phyloP scores from a whole-genome alignment of 2,888 invertebrate genomes.

The Orthosia incerta region DNA sequence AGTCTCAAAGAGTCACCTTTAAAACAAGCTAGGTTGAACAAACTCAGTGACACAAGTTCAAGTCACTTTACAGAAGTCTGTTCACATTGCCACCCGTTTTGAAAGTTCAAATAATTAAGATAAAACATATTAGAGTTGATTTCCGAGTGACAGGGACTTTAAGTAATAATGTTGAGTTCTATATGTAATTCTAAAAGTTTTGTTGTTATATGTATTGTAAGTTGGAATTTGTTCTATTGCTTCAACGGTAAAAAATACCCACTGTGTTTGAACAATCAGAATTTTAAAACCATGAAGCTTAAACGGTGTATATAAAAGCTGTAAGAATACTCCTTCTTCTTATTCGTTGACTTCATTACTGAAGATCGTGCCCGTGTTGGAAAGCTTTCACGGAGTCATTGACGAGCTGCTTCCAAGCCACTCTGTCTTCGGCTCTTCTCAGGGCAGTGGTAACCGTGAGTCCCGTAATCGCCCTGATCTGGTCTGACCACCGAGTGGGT shows the following conservation, averaged over 20 bases:
- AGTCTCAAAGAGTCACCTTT: constrained; percentile 8
- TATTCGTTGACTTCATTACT: too few species aligned
- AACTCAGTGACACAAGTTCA: constrained; percentile 42
- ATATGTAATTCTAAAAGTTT: not conserved
- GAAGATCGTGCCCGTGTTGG: too few species aligned
- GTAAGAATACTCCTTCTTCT: too few species aligned
- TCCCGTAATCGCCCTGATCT: too few species aligned
- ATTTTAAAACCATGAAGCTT: not conserved
- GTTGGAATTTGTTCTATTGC: too few species aligned
- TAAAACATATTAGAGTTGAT: constrained; percentile 20
- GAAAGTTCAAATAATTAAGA: constrained; percentile 53
- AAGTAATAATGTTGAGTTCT: not conserved
- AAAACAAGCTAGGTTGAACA: constrained; percentile 28
- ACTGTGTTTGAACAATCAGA: too few species aligned
- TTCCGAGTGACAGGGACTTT: not conserved
- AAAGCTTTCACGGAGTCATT: too few species aligned
- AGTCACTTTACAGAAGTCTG: constrained; percentile 28
- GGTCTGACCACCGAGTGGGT: too few species aligned
- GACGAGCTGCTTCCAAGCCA: too few species aligned
- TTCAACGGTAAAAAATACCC: too few species aligned
- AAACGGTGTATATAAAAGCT: not conserved
- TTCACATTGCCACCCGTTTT: constrained; percentile 23
- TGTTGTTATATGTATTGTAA: not conserved
- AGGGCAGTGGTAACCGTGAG: too few species aligned
- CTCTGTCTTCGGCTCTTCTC: too few species aligned